phyloP scores from a whole-genome alignment of 2,797 vertebrate species.

The Rhynchonycteris naso region DNA sequence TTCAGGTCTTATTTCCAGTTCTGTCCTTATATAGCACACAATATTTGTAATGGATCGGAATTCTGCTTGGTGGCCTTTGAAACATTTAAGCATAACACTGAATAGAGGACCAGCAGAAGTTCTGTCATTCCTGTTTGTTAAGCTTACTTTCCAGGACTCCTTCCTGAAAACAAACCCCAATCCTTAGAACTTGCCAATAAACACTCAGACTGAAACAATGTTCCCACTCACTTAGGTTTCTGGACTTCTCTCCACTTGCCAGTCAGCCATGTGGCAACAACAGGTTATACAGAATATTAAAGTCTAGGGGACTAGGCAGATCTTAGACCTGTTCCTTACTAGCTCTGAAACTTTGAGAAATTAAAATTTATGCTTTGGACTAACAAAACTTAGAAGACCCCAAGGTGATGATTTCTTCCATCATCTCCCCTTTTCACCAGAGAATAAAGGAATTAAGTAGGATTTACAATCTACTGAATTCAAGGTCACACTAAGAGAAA shows the following conservation, averaged over 20 bases:
- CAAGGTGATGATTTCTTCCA: neutral
- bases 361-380: constrained; percentile 4
- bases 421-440: neutral
- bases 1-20: neutral
- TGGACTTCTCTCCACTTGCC: neutral
- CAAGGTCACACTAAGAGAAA: neutral
- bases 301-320: neutral
- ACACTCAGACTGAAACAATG: neutral
- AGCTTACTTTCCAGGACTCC: constrained; percentile 41
- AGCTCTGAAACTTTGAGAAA: neutral
- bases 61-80: neutral
- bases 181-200: neutral
- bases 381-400: neutral
- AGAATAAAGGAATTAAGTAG: neutral
- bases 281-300: neutral
- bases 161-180: neutral
- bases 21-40: neutral
- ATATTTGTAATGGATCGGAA: neutral
- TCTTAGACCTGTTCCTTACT: neutral
- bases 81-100: constrained; percentile 58
- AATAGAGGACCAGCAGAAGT: constrained; percentile 63
- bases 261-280: neutral
- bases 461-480: neutral
- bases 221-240: neutral
- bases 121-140: constrained; percentile 77